These are phyloP conservation scores for Mustela lutreola DNA, from an alignment of 2,113 vertebrate species.

Conservation along the genomic window DNA sequence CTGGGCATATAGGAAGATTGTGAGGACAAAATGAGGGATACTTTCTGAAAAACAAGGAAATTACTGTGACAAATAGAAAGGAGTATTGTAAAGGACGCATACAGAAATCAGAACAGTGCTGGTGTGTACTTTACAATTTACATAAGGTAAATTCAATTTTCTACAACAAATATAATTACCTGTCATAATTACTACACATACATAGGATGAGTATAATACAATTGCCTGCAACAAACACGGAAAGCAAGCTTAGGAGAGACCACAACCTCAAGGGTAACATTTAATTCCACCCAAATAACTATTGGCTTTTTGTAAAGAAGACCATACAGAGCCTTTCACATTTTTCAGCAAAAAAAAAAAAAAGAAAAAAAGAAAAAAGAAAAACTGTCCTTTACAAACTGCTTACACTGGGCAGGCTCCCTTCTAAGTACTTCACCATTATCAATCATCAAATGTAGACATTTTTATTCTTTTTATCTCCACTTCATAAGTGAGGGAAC, in stretches of 20 bases:
- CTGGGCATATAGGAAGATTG: not conserved
- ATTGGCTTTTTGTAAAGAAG: not conserved
- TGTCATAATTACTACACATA: not conserved
- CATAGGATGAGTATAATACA: not conserved
- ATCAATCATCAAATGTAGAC: not conserved
- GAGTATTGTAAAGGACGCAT: not conserved
- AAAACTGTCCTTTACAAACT: not conserved
- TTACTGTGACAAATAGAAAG: not conserved
- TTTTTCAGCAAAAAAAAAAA: constrained; percentile 26
- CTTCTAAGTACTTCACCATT: not conserved
- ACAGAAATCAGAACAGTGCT: not conserved
- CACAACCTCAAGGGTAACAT: not conserved
- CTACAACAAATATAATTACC: not conserved
- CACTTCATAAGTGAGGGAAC: not conserved
- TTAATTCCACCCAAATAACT: not conserved
- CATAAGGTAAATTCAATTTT: not conserved
- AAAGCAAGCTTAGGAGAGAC: not conserved
- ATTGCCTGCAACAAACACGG: not conserved
- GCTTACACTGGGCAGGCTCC: not conserved
- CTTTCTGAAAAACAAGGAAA: not conserved
- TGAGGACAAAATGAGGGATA: not conserved
- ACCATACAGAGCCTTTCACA: not conserved
- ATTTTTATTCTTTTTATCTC: not conserved
- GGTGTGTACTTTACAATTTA: not conserved
- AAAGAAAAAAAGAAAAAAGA: constrained; percentile 26